Evolutionary conservation across 2,113 vertebrate species (phyloP).

Genomic region (Megalops atlanticus): DNA sequence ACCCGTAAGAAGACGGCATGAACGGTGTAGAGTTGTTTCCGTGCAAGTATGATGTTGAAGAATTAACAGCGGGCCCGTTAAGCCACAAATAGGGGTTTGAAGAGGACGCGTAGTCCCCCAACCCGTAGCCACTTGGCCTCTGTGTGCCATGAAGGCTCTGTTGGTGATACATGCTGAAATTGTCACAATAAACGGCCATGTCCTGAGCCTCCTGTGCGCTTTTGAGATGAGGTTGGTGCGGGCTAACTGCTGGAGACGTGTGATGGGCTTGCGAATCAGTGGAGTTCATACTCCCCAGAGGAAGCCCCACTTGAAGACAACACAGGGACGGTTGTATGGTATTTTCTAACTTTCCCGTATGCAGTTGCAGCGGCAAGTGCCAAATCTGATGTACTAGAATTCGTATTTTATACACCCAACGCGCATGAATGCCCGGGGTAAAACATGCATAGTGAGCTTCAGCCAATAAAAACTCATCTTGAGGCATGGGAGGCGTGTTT

Average conservation of each 20-base stretch:
- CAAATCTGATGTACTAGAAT: conserved; percentile 37
- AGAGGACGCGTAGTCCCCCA: conserved; percentile 80
- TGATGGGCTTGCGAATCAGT: conserved; percentile 73
- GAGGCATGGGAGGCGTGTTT: background rate
- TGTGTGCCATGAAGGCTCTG: conserved; percentile 70
- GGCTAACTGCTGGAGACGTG: conserved; percentile 65
- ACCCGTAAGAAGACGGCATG: conserved; percentile 78
- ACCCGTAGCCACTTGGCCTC: conserved; percentile 78
- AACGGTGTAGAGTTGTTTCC: conserved; percentile 71
- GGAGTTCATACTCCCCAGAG: conserved; percentile 76
- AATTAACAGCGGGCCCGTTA: conserved; percentile 74
- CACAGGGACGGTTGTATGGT: conserved; percentile 31
- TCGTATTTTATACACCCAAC: conserved; percentile 47
- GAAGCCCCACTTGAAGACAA: conserved; percentile 26
- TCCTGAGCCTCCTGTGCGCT: conserved; percentile 75
- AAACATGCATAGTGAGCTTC: background rate
- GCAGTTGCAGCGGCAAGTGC: conserved; percentile 54
- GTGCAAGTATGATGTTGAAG: conserved; percentile 79
- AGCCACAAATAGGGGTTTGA: conserved; percentile 88
- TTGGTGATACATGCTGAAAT: conserved; percentile 84
- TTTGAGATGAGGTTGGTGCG: conserved; percentile 69
- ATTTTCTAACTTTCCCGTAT: conserved; percentile 33
- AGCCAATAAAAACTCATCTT: background rate
- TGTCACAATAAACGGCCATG: conserved; percentile 89
- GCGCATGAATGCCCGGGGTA: background rate